These are phyloP conservation scores for Notoglanidium macrostoma DNA, from an alignment of 2,797 vertebrate genomes.

Conservation along the genomic window DNA sequence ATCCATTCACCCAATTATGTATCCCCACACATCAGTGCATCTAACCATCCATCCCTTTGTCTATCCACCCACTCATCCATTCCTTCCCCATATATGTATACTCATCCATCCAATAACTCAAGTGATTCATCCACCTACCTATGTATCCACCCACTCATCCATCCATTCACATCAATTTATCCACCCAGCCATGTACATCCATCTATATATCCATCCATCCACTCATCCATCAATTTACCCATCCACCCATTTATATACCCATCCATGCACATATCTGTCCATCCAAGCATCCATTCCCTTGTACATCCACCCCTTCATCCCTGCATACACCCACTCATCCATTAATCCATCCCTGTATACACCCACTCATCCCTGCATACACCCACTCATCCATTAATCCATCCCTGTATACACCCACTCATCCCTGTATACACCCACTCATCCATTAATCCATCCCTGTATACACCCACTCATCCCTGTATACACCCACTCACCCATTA, in stretches of 20 bases:
- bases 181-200: background rate
- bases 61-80: too few species aligned
- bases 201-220: background rate
- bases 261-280: background rate
- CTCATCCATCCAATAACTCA: too few species aligned
- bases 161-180: background rate
- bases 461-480: too few species aligned
- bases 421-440: background rate
- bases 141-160: too few species aligned
- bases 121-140: too few species aligned
- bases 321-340: too few species aligned
- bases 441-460: background rate
- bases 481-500: too few species aligned
- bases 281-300: background rate
- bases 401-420: background rate
- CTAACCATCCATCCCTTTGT: too few species aligned
- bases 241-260: background rate
- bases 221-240: too few species aligned
- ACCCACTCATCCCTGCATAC: background rate
- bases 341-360: background rate
- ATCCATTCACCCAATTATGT: background rate
- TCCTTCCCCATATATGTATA: too few species aligned
- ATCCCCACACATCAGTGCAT: background rate
- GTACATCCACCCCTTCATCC: background rate
- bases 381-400: background rate